Conservation (phyloP, 2,113 vertebrate genomes). For the Bufo gargarizans region DNA sequence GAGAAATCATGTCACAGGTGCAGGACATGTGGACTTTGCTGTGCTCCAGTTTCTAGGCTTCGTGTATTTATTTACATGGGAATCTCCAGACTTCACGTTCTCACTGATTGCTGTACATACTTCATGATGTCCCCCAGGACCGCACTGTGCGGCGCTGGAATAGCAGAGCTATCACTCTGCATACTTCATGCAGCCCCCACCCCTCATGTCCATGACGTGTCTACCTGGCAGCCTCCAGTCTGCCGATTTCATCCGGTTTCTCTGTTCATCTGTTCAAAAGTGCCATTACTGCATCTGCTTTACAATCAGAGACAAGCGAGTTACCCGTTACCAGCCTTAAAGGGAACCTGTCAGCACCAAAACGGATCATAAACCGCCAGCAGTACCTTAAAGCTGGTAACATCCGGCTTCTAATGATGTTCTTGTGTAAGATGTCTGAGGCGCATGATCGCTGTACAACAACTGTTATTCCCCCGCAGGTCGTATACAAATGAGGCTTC, state of each 20-base stretch:
- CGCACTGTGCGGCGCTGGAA: background rate
- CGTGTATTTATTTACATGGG: conserved; percentile 7
- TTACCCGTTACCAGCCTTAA: background rate
- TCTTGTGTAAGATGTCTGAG: too few species aligned
- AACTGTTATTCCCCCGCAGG: too few species aligned
- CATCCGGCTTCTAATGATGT: too few species aligned
- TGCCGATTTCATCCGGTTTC: background rate
- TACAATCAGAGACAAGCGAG: background rate
- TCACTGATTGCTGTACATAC: conserved; percentile 5
- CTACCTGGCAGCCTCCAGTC: background rate
- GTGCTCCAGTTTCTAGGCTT: background rate
- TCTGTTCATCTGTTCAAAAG: background rate
- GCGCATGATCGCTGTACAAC: too few species aligned
- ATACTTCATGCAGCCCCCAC: background rate
- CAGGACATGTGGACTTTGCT: background rate
- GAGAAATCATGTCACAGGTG: background rate
- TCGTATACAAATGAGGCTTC: too few species aligned
- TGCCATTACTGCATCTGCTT: background rate
- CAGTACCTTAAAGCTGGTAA: too few species aligned
- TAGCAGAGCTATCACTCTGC: background rate
- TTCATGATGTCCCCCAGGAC: background rate
- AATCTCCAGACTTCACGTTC: conserved; percentile 7
- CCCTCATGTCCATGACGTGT: background rate
- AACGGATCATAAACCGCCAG: too few species aligned
- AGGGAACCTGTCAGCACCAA: too few species aligned